Evolutionary conservation across 2,888 invertebrate species (phyloP), one percentile per base, ranked within the genome.

Genomic region (Calameuta idolon): DNA sequence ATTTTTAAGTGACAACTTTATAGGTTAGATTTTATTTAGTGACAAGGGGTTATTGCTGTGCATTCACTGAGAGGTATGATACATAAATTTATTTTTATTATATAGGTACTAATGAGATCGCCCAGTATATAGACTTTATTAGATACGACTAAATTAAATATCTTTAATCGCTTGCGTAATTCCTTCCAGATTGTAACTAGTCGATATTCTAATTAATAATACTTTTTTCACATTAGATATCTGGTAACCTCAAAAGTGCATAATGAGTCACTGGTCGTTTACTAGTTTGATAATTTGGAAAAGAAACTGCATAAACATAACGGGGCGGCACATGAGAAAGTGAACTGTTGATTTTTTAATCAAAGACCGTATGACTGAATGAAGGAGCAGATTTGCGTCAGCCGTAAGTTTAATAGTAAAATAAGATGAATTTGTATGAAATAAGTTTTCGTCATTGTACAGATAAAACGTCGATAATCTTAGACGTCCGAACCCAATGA

Each of bases 371-470:
- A 77, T 86, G 83, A 83, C 79, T 82, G 81, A 84, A 84, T 82
- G 83, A 75, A 81, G 81, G 73, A 81, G 82, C 82, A 82, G 82
- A 83, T 83, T 86, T 85, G 83, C 84, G 81, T 84, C 83, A 86
- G 83, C 76, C 77, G 69, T 15, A 15, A 55, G 5, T 55, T 5
- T 55, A 15, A 55, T 15, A 55, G 55, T 23, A 23, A 55, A 55
- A 55, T 5, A 9, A 5, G 23, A 23, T 15, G 5, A 9, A 23
- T 55, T 55, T 15, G 2, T 23, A 5, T 55, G 55, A 23, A 1
- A 1, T 23, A 55, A 5, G 15, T 55, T 55, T 55, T 1, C 15
- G 40, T 40, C 4, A 5, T 1, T 40, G 0, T 12, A 12, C 37
- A 37, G 37, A 37, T 37, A 37, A 37, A 37, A 37, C 12, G 12